These are phyloP conservation scores for Silurus meridionalis DNA, from an alignment of 2,113 vertebrate genomes.

Conservation along the genomic window DNA sequence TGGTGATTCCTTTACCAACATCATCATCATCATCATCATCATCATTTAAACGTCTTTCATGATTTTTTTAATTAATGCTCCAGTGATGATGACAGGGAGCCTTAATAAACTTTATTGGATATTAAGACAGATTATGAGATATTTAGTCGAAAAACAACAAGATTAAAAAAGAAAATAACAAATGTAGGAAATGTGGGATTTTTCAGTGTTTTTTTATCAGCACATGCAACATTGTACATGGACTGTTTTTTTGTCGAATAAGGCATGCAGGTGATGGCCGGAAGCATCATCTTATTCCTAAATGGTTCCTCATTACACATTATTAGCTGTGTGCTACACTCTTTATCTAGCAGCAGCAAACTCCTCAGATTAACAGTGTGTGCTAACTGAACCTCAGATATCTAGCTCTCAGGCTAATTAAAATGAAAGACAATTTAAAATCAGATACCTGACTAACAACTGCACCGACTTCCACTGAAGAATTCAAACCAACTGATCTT, in stretches of 20 bases:
- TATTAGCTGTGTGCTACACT: neutral
- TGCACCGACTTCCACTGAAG: neutral
- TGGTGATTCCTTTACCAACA: neutral
- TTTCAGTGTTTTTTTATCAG: neutral
- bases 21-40: neutral
- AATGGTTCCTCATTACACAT: neutral
- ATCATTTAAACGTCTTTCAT: neutral
- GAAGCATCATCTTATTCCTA: neutral
- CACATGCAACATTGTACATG: neutral
- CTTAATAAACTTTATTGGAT: neutral
- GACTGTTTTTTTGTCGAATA: too few species aligned
- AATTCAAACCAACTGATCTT: neutral
- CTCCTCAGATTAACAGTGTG: neutral
- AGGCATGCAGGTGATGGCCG: neutral
- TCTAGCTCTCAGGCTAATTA: slow-evolving; percentile 19
- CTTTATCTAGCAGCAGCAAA: neutral
- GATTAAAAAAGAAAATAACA: neutral
- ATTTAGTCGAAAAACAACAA: neutral
- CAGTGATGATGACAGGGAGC: neutral
- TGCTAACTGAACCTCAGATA: neutral
- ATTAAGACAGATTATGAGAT: neutral
- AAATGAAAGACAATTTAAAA: slow-evolving; percentile 8
- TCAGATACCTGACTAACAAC: slow-evolving; percentile 14
- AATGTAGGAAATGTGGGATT: neutral
- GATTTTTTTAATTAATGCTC: neutral